These are phyloP conservation scores for Lepus timidus DNA, from an alignment of 2,113 vertebrate species.

Conservation along the genomic window DNA sequence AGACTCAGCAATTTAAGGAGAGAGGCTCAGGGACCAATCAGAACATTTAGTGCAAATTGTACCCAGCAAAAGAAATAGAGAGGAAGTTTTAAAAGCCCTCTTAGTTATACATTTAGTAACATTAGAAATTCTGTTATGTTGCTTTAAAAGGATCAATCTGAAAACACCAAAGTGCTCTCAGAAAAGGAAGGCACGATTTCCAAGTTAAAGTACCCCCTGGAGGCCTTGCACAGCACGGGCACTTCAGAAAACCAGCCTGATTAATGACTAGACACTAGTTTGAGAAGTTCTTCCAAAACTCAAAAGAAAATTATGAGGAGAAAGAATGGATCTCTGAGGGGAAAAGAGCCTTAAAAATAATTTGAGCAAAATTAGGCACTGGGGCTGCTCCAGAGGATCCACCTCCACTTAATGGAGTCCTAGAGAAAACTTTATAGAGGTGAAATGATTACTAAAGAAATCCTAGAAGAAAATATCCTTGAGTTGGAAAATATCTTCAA, in stretches of 20 bases:
- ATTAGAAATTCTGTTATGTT: conserved; percentile 1
- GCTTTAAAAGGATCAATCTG: conserved; percentile 33
- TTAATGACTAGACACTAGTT: not conserved
- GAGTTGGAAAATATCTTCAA: conserved; percentile 25
- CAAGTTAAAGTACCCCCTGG: not conserved
- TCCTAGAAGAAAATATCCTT: conserved; percentile 21
- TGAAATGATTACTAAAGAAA: conserved; percentile 18
- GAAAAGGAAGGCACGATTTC: not conserved
- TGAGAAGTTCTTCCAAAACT: not conserved
- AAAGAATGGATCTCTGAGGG: not conserved
- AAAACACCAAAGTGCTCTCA: conserved; percentile 49
- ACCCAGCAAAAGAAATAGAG: not conserved
- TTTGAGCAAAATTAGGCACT: not conserved
- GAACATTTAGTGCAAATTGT: not conserved
- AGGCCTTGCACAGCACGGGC: not conserved
- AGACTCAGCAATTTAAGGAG: not conserved
- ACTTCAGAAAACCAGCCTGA: conserved; percentile 4
- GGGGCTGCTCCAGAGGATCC: not conserved
- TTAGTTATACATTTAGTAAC: conserved; percentile 60
- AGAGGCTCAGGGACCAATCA: not conserved
- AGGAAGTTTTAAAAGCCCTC: not conserved
- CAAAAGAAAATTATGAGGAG: not conserved
- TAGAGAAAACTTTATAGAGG: not conserved
- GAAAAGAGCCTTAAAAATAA: conserved; percentile 1
- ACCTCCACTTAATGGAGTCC: not conserved